Conservation (phyloP, 2,113 vertebrate species). For the Saiga tatarica region DNA sequence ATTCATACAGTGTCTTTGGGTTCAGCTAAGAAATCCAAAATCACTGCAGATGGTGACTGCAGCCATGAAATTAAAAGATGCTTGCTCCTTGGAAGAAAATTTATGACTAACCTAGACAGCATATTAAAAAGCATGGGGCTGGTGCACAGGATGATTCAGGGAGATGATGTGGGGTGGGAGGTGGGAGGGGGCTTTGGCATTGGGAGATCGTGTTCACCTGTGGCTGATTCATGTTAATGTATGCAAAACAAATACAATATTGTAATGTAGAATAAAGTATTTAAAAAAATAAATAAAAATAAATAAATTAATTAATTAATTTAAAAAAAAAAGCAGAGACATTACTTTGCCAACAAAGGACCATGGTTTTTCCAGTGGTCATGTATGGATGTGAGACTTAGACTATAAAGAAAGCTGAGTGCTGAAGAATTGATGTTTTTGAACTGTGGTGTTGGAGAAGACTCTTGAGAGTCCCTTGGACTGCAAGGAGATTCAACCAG, state of each 20-base stretch:
- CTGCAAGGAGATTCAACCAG: not conserved
- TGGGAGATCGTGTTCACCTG: too few relatives aligned
- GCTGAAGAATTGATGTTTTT: not conserved
- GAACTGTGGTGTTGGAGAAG: too few relatives aligned
- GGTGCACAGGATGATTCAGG: too few relatives aligned
- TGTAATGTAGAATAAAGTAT: too few relatives aligned
- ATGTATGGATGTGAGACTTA: not conserved
- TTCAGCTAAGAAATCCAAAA: not conserved
- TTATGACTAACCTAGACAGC: not conserved
- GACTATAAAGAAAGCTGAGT: not conserved
- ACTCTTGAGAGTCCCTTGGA: not conserved
- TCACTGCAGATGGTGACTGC: not conserved
- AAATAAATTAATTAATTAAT: too few relatives aligned
- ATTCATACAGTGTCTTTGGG: not conserved
- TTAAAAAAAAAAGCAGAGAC: not conserved
- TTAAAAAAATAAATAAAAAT: too few relatives aligned
- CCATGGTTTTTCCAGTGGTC: not conserved
- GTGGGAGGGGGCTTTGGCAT: too few relatives aligned
- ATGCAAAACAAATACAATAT: too few relatives aligned
- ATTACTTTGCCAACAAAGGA: not conserved
- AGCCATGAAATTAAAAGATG: not conserved
- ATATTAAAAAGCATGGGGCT: not conserved
- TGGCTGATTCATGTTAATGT: too few relatives aligned
- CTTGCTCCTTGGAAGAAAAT: not conserved
- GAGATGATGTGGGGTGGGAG: too few relatives aligned